Conservation (phyloP, 1,140 invertebrate genomes). For the Fopius arisanus region DNA sequence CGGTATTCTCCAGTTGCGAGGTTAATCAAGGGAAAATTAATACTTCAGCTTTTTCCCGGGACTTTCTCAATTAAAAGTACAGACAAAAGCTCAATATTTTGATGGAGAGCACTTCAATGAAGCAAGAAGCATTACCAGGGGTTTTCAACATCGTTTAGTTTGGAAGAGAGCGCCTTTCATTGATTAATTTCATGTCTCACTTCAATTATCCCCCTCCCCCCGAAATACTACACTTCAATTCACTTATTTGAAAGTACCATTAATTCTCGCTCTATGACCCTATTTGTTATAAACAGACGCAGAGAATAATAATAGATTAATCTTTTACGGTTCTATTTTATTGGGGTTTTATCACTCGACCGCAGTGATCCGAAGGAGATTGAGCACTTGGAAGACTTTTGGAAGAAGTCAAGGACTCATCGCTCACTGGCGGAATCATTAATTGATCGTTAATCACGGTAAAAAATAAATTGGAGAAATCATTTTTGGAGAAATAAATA, state of each 20-base stretch:
- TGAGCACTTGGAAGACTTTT: too few relatives aligned
- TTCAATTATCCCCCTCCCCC: not conserved
- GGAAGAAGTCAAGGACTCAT: too few relatives aligned
- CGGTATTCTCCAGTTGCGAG: not conserved
- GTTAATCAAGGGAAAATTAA: not conserved
- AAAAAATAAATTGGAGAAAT: too few relatives aligned
- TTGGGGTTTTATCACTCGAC: not conserved
- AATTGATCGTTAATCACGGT: too few relatives aligned
- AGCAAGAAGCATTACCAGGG: not conserved
- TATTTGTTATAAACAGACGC: too few relatives aligned
- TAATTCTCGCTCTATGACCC: not conserved
- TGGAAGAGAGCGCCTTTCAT: not conserved
- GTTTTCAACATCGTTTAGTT: not conserved
- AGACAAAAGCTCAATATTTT: not conserved
- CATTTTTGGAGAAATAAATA: too few relatives aligned
- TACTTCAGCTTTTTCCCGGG: not conserved
- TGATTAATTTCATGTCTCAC: not conserved
- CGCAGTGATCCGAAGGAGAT: not conserved
- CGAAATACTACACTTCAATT: not conserved
- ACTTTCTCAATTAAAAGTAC: not conserved
- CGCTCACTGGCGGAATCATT: too few relatives aligned
- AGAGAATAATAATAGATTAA: not conserved
- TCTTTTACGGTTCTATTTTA: not conserved
- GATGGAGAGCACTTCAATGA: not conserved
- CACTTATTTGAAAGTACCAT: not conserved